Evolutionary conservation across 2,888 invertebrate species (phyloP).

Genomic region (Glyphotaelius pellucidus): DNA sequence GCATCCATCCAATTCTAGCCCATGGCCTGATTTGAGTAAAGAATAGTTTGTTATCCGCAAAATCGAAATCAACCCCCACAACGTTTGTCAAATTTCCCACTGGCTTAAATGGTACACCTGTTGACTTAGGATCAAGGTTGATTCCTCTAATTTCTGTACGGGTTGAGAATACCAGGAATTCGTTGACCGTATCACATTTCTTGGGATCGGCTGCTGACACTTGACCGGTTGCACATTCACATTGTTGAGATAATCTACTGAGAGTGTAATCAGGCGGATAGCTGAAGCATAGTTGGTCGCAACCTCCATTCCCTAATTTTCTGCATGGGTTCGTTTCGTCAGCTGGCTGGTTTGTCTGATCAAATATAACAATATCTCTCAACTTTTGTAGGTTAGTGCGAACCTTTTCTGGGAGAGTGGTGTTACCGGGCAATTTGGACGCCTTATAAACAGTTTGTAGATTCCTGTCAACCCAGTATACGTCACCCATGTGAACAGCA

Average conservation of each 20-base stretch:
- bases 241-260: constrained; percentile 80
- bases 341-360: constrained; percentile 90
- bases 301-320: constrained; percentile 87
- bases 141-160: constrained; percentile 95
- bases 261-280: constrained; percentile 82
- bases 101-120: constrained; percentile 90
- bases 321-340: constrained; percentile 90
- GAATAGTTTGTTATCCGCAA: constrained; percentile 89
- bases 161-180: constrained; percentile 95
- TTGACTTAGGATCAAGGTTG: constrained; percentile 90
- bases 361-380: constrained; percentile 94
- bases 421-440: constrained; percentile 86
- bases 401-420: constrained; percentile 82
- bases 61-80: constrained; percentile 97
- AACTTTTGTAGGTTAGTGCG: constrained; percentile 91
- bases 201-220: constrained; percentile 81
- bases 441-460: constrained; percentile 89
- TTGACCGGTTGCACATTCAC: constrained; percentile 95
- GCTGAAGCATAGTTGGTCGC: constrained; percentile 97
- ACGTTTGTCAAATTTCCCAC: constrained; percentile 93
- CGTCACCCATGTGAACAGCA: constrained; percentile 88
- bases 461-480: constrained; percentile 97
- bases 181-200: constrained; percentile 89
- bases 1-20: constrained; percentile 91
- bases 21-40: constrained; percentile 96